Evolutionary conservation across 2,888 invertebrate genomes (phyloP).

Genomic region (Tanytarsus gracilentus): DNA sequence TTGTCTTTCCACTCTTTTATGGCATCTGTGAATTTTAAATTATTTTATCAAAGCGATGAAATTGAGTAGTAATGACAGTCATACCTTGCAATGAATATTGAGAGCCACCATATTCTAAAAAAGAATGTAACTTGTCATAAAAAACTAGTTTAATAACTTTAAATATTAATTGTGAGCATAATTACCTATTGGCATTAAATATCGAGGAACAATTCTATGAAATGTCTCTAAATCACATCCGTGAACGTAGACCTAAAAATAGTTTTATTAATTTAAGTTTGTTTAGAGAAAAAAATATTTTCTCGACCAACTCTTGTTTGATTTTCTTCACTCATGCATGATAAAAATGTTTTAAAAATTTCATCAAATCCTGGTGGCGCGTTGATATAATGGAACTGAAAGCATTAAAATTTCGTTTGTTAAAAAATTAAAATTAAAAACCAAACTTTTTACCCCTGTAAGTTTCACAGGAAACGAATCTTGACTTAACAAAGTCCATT

Average conservation of each 20-base stretch:
- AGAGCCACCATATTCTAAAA: no score
- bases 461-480: constrained; percentile 49
- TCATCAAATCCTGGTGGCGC: constrained; percentile 48
- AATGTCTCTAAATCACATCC: constrained; percentile 47
- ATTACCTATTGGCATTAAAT: constrained; percentile 48
- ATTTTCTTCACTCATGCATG: constrained; percentile 49
- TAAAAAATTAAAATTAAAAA: not conserved
- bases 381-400: constrained; percentile 45
- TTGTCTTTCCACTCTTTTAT: constrained; percentile 16
- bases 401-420: not conserved
- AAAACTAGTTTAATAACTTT: no score
- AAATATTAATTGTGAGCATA: not conserved
- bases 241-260: constrained; percentile 45
- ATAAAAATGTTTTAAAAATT: constrained; percentile 46
- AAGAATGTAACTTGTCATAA: no score
- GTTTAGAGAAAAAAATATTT: not conserved
- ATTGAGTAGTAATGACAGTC: not conserved
- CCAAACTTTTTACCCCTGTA: constrained; percentile 36
- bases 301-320: constrained; percentile 45
- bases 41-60: no score
- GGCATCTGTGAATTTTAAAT: not conserved
- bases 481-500: constrained; percentile 45
- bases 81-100: no score
- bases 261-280: not conserved
- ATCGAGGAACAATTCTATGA: constrained; percentile 49